Evolutionary conservation across 2,888 invertebrate genomes (phyloP), one percentile per base, ranked within the genome.

Genomic region (Fragum whitleyi): DNA sequence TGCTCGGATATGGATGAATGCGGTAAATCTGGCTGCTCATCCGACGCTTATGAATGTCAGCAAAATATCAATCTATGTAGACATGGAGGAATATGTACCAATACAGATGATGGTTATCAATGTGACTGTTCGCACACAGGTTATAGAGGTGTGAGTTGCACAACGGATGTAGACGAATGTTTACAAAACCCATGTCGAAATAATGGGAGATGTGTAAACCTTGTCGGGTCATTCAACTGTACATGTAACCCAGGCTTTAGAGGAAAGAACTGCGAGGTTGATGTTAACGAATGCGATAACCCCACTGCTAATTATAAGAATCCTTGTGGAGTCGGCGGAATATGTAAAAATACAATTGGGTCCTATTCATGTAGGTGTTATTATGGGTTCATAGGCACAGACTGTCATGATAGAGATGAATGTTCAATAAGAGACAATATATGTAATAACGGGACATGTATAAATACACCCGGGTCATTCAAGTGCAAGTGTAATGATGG

Each of bases 211-310:
- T n/a, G n/a, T n/a, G n/a, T n/a, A n/a, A n/a, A n/a, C n/a, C n/a
- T n/a, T n/a, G n/a, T n/a, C n/a, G n/a, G n/a, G n/a, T n/a, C n/a
- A n/a, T n/a, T n/a, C n/a, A n/a, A n/a, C n/a, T n/a, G n/a, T n/a
- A n/a, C n/a, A n/a, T n/a, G n/a, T n/a, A n/a, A n/a, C n/a, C n/a
- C n/a, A n/a, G n/a, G n/a, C n/a, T n/a, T n/a, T n/a, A n/a, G n/a
- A n/a, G n/a, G n/a, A n/a, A n/a, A n/a, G n/a, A n/a, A n/a, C n/a
- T n/a, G n/a, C n/a, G n/a, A n/a, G n/a, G n/a, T n/a, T n/a, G n/a
- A n/a, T n/a, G 77, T n/a, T n/a, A n/a, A n/a, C n/a, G n/a, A 78
- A 73, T 78, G 78, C 39, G 61, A 32, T 26, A 67, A 73, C 47
- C 47, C 53, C 16, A 65, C 62, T 47, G 72, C 68, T 61, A 62